Base-by-base conservation (phyloP, 1,140 invertebrate genomes). In the Eulimnadia texana region DNA sequence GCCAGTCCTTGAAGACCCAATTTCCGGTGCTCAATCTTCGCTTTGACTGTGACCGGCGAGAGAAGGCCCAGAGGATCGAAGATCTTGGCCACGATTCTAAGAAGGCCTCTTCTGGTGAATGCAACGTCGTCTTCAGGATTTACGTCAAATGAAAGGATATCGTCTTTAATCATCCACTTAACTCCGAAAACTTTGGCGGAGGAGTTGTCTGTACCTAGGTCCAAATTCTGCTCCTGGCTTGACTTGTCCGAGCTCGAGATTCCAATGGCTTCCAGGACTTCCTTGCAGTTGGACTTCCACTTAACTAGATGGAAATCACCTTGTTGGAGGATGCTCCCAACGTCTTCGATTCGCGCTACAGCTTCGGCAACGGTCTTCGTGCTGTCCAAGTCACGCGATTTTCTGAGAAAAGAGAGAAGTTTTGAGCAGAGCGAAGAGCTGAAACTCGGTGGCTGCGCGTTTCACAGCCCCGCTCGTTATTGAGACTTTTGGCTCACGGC, bases 61-160 rank as follows among this genome's bases (percentile, higher is more conserved):
- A 75, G 16, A 11, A 74, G 62, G 25, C 75, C 74, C 11, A 75
- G 62, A 16, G 75, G 75, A 64, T 77, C 76, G 64, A 73, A 78
- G 9, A 73, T 52, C 60, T 63, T 65, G 1, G 71, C 62, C 9
- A 72, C 62, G 3, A 27, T 49, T 23, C 58, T 33, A 9, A 27
- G 27, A 24, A 55, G 19, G 53, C n/a, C n/a, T 22, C 22, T 2
- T 19, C 53, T n/a, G 16, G n/a, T 52, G 19, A 16, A 24, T 22
- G 16, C 16, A 19, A 24, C 24, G 27, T 55, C n/a, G 50, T 52
- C 53, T 22, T 3, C 16, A 24, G 16, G n/a, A 55, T 22, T 27
- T 2, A 1, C 33, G 2, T 0, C 28, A n/a, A 56, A 19, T 3
- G 28, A 28, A 10, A 56, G 27, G 3, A 28, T 22, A 56, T 56